These are phyloP conservation scores for Rhabdomys pumilio DNA, from an alignment of 2,797 vertebrate genomes.

Conservation along the genomic window DNA sequence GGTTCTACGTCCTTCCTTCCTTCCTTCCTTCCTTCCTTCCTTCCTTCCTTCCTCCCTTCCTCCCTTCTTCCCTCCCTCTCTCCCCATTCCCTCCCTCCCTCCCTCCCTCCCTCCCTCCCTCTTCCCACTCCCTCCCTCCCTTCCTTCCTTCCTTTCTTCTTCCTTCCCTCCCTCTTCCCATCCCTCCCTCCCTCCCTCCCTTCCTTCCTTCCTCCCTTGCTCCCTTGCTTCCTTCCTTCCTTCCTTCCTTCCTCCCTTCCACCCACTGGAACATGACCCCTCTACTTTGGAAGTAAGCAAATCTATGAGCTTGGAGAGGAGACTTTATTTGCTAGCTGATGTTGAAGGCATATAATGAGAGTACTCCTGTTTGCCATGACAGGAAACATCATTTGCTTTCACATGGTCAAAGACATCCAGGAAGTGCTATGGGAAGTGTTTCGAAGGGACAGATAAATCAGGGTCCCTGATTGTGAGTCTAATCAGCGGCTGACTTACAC, in stretches of 20 bases:
- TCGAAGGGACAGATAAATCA: background rate
- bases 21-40: background rate
- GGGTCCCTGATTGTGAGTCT: background rate
- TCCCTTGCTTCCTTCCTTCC: background rate
- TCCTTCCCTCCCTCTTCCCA: rapidly evolving
- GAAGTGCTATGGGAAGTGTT: background rate
- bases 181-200: rapidly evolving
- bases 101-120: too few species aligned
- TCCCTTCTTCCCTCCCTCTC: rapidly evolving
- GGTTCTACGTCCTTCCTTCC: background rate
- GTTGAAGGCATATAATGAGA: background rate
- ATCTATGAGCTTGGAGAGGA: background rate
- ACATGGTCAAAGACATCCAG: background rate
- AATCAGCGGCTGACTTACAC: background rate
- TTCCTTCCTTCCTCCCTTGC: background rate
- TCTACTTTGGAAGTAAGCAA: constrained; percentile 31
- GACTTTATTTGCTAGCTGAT: background rate
- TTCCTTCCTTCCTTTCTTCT: rapidly evolving
- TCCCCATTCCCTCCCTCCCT: rapidly evolving
- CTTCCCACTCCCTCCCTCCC: too few species aligned
- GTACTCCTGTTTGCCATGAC: background rate
- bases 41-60: background rate
- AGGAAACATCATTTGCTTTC: constrained; percentile 15
- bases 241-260: too few species aligned
- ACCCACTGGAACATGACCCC: background rate